Conservation (phyloP, 2,113 vertebrate genomes). For the Echinops telfairi region DNA sequence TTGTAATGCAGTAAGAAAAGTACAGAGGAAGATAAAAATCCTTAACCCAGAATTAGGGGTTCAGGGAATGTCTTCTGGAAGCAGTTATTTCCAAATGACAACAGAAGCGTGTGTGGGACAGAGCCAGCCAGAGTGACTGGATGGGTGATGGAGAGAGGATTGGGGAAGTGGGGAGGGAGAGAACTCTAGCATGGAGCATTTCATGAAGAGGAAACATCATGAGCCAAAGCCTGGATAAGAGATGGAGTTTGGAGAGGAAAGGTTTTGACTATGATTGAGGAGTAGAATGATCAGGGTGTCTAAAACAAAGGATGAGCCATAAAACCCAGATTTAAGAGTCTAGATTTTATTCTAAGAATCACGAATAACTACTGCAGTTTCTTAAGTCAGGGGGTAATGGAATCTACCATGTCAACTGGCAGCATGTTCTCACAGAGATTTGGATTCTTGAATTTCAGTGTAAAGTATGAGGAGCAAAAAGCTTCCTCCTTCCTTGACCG, state of each 20-base stretch:
- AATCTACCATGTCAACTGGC: not conserved
- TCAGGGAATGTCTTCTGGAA: not conserved
- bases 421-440: not conserved
- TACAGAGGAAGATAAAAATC: too few relatives aligned
- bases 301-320: slow-evolving; percentile 9
- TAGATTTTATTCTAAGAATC: slow-evolving; percentile 10
- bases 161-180: not conserved
- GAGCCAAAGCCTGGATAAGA: not conserved
- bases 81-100: not conserved
- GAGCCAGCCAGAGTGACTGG: not conserved
- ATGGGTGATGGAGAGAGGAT: not conserved
- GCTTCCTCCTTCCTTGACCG: not conserved
- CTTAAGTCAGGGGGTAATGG: not conserved
- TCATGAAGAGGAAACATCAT: not conserved
- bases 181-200: not conserved
- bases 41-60: not conserved
- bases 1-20: not conserved
- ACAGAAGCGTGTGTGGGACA: too few relatives aligned
- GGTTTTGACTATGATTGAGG: not conserved
- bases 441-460: not conserved
- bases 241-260: not conserved
- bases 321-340: not conserved
- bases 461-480: not conserved
- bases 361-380: not conserved
- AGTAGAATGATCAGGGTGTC: not conserved